phyloP scores from a whole-genome alignment of 1,140 invertebrate genomes.

The Lasioglossum albipes region DNA sequence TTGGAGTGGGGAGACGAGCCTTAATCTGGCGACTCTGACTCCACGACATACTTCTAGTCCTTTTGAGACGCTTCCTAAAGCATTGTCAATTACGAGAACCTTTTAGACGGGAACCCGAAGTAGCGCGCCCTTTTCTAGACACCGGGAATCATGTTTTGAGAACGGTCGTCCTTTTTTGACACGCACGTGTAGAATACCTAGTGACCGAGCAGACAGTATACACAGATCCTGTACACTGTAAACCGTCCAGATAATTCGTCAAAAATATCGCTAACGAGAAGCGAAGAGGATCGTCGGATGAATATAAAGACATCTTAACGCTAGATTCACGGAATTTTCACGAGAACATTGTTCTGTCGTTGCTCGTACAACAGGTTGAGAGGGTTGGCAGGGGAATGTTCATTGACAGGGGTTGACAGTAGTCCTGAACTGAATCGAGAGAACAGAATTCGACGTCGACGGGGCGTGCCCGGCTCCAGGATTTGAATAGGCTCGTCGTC shows the following conservation, averaged over 20 bases:
- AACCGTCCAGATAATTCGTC: too few species aligned
- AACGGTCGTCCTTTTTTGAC: not conserved
- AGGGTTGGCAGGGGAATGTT: not conserved
- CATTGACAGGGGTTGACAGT: not conserved
- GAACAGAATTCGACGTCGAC: not conserved
- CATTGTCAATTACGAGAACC: too few species aligned
- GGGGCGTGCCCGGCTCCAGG: not conserved
- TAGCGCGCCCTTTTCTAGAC: not conserved
- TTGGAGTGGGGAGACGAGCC: too few species aligned
- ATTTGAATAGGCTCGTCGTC: slow-evolving; percentile 2
- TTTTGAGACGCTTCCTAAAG: too few species aligned
- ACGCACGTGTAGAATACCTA: not conserved
- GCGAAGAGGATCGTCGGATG: too few species aligned
- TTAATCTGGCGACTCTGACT: too few species aligned
- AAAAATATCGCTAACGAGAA: too few species aligned
- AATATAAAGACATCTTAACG: too few species aligned
- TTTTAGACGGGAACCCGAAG: not conserved
- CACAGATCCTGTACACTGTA: not conserved
- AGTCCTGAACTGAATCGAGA: not conserved
- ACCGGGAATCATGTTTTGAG: not conserved
- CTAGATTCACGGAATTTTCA: too few species aligned
- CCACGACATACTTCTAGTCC: too few species aligned
- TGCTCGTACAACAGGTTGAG: not conserved
- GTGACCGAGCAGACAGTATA: not conserved
- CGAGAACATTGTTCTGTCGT: not conserved